These are phyloP conservation scores for Crenichthys baileyi DNA, from an alignment of 2,797 vertebrate genomes.

Conservation along the genomic window DNA sequence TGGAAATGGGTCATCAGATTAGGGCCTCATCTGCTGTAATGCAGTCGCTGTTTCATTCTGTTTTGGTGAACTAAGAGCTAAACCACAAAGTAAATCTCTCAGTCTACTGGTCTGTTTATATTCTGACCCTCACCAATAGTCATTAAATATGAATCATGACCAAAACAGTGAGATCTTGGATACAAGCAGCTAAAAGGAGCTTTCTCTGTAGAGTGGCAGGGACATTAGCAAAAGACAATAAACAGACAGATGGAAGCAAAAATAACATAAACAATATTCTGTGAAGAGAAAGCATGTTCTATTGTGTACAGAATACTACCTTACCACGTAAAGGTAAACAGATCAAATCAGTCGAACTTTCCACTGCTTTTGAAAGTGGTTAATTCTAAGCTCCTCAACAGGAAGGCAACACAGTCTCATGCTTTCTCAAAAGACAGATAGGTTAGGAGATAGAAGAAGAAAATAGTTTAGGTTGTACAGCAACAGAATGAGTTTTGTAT, in stretches of 20 bases:
- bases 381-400: background rate
- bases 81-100: background rate
- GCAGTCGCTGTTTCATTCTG: background rate
- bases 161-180: background rate
- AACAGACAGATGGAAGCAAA: background rate
- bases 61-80: background rate
- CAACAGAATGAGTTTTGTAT: background rate
- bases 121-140: background rate
- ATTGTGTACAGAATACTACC: background rate
- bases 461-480: background rate
- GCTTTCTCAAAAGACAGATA: background rate
- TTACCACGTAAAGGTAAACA: constrained; percentile 5
- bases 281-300: background rate
- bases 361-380: background rate
- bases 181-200: background rate
- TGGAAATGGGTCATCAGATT: background rate
- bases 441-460: background rate
- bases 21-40: background rate
- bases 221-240: background rate
- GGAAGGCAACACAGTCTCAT: background rate
- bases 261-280: background rate
- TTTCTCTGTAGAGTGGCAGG: background rate
- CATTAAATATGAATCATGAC: background rate
- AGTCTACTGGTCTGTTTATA: background rate
- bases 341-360: constrained; percentile 9